phyloP scores from a whole-genome alignment of 2,797 vertebrate genomes.

The Pristis pectinata region DNA sequence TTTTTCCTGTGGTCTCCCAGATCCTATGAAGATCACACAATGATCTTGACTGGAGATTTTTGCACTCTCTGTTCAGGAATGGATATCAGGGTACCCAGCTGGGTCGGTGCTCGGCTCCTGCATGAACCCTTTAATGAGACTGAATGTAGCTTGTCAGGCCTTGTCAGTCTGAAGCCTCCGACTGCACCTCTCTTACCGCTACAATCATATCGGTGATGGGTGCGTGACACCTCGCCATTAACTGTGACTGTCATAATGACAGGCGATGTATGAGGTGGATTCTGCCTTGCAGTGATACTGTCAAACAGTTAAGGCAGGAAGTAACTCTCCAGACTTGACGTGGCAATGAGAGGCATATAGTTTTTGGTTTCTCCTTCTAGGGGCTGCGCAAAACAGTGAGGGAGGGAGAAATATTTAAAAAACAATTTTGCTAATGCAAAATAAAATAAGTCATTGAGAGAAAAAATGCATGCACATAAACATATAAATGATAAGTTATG shows the following conservation, averaged over 20 bases:
- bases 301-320: constrained; percentile 19
- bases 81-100: not conserved
- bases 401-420: not conserved
- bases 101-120: not conserved
- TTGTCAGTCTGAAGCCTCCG: constrained; percentile 36
- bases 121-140: constrained; percentile 16
- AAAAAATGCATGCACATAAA: no score
- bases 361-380: not conserved
- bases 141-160: not conserved
- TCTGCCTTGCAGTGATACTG: constrained; percentile 1
- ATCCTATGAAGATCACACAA: not conserved
- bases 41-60: not conserved
- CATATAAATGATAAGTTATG: not conserved
- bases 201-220: not conserved
- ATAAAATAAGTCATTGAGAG: not conserved
- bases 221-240: not conserved
- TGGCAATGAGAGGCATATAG: not conserved
- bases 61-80: not conserved
- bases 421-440: not conserved
- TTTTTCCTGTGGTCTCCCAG: not conserved
- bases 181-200: constrained; percentile 23
- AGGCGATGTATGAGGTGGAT: not conserved
- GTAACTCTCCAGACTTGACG: not conserved
- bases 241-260: constrained; percentile 24
- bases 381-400: not conserved